Evolutionary conservation across 2,797 vertebrate species (phyloP).

Genomic region (Kryptopterus vitreolus): DNA sequence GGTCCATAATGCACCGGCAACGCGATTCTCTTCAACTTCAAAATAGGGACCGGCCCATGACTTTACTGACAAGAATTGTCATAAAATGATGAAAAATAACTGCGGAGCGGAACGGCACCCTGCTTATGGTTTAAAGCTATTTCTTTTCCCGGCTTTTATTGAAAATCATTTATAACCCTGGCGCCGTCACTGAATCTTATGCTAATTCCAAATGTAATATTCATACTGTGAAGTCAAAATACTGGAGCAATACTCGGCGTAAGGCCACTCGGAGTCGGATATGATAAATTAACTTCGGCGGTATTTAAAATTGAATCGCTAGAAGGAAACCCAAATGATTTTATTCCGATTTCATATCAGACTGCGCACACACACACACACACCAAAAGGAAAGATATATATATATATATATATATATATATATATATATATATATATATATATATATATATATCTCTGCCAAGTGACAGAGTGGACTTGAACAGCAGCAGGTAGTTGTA

Average conservation of each 20-base stretch:
- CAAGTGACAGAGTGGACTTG: not conserved
- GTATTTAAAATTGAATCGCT: slow-evolving; percentile 52
- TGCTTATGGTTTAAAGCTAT: slow-evolving; percentile 47
- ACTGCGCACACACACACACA: not conserved
- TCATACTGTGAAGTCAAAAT: slow-evolving; percentile 45
- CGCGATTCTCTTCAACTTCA: slow-evolving; percentile 35
- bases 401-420: no score
- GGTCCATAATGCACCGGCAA: slow-evolving; percentile 22
- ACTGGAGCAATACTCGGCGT: slow-evolving; percentile 50
- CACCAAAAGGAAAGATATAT: not conserved
- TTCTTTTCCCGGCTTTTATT: slow-evolving; percentile 46
- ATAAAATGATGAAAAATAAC: slow-evolving; percentile 53
- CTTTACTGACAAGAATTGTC: slow-evolving; percentile 40
- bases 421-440: no score
- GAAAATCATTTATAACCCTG: slow-evolving; percentile 53
- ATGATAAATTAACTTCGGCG: slow-evolving; percentile 56
- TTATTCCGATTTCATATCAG: slow-evolving; percentile 41
- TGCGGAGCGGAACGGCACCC: slow-evolving; percentile 23
- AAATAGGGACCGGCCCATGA: slow-evolving; percentile 38
- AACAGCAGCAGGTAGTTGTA: not conserved
- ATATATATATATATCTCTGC: no score
- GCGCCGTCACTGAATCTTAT: slow-evolving; percentile 46
- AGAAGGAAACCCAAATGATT: slow-evolving; percentile 51
- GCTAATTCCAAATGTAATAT: slow-evolving; percentile 53
- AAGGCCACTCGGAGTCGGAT: slow-evolving; percentile 56